Base-by-base conservation (phyloP, 2,113 vertebrate species). In the Crotophaga sulcirostris region DNA sequence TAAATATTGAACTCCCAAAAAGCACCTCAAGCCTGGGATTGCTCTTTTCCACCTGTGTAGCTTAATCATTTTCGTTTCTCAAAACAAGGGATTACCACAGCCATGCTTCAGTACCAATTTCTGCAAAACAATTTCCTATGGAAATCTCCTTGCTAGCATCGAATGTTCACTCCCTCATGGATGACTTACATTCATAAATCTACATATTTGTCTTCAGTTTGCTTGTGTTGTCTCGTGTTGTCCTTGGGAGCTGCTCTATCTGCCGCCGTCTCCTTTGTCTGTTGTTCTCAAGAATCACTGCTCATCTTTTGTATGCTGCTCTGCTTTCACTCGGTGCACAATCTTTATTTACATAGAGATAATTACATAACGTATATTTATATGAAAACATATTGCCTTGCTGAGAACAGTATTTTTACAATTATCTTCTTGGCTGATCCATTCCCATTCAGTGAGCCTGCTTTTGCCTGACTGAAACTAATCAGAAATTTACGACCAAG, bases 201-300 rank as follows among this genome's bases (percentile, higher is more conserved):
- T 55, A 11, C 0, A 6, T 60, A 91, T 95, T 94, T 94, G 86
- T 91, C 68, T 58, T 78, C 68, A 77, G 93, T 70, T 94, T 89
- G 63, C 85, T 89, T 69, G 21, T 49, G 76, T 47, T 79, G 92
- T 47, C 86, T 75, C 26, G 29, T 90, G 68, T 3, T 68, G 80
- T 93, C 78, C 68, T 51, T 44, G 58, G 51, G 44, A 89, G 84
- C 94, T 87, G 90, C 84, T 92, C 95, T 84, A 29, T 75, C 86
- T 83, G 60, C 75, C 8, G 18, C 95, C 16, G 20, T 96, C 96
- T 92, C 97, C 92, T 96, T 97, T 97, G 96, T 97, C 75, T 78
- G 44, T 89, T 95, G 95, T 97, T 95, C 78, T 64, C 64, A 72
- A 92, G 75, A 80, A 78, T 55, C 70, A 44, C 42, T 86, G 78